Evolutionary conservation across 30 jellyfish, hydroid and myxozoan species (phyloP).

Genomic region (Sanderia malayensis): DNA sequence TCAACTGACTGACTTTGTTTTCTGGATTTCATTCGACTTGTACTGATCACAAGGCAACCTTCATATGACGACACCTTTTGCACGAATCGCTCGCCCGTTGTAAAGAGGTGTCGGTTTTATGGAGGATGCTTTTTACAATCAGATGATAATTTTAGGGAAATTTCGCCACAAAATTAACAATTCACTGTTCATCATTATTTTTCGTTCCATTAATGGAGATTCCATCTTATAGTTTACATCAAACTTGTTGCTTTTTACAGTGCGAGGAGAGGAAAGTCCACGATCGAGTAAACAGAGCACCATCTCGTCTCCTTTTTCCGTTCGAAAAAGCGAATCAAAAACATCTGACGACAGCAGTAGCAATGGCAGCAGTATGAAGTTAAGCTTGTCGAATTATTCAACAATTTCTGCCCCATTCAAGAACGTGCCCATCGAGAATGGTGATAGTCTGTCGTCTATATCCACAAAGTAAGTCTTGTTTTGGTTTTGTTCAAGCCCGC

Average conservation of each 20-base stretch:
- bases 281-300: slow-evolving; percentile 13
- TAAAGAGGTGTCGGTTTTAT: too few species aligned
- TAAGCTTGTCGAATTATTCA: slow-evolving; percentile 41
- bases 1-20: too few species aligned
- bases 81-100: too few species aligned
- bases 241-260: background rate
- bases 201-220: too few species aligned
- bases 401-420: slow-evolving; percentile 35
- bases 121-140: too few species aligned
- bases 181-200: too few species aligned
- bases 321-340: slow-evolving; percentile 41
- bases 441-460: slow-evolving; percentile 44
- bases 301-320: slow-evolving; percentile 42
- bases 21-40: too few species aligned
- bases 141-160: too few species aligned
- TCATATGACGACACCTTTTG: too few species aligned
- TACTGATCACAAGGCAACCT: too few species aligned
- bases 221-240: too few species aligned
- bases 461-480: slow-evolving; percentile 53
- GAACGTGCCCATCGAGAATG: slow-evolving; percentile 15
- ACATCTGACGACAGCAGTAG: slow-evolving; percentile 66
- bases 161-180: too few species aligned
- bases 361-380: slow-evolving; percentile 43
- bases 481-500: background rate
- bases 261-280: slow-evolving; percentile 62